Evolutionary conservation across 2,888 invertebrate species (phyloP).

Genomic region (Pardosa pseudoannulata): DNA sequence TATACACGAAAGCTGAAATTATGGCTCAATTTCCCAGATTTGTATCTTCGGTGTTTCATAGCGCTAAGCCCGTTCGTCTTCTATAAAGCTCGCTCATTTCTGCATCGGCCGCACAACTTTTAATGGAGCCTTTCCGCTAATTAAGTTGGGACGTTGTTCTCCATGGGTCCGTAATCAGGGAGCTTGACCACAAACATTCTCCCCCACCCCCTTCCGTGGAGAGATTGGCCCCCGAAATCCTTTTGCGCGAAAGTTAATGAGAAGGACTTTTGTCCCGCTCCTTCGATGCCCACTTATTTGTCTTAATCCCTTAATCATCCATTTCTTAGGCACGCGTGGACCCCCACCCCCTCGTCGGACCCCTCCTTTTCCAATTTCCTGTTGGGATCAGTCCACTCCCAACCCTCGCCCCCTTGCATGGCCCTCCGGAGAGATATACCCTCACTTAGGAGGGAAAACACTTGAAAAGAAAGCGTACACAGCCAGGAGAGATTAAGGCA

Average conservation of each 20-base stretch:
- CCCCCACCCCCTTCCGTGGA: neutral
- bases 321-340: constrained; percentile 28
- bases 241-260: constrained; percentile 66
- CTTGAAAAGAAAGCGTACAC: no score
- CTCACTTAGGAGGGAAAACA: constrained; percentile 2
- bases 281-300: constrained; percentile 49
- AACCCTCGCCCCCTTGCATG: neutral
- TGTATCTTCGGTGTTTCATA: no score
- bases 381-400: constrained; percentile 48
- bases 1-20: no score
- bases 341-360: neutral
- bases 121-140: constrained; percentile 67
- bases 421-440: constrained; percentile 1
- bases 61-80: no score
- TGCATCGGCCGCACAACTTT: constrained; percentile 40
- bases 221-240: constrained; percentile 40
- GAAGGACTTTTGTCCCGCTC: constrained; percentile 56
- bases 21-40: no score
- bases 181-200: constrained; percentile 71
- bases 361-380: constrained; percentile 66
- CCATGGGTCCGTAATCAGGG: constrained; percentile 63
- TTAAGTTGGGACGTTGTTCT: constrained; percentile 67
- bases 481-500: no score
- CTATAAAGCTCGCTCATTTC: constrained; percentile 27
- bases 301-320: constrained; percentile 70